Base-by-base conservation (phyloP, 2,797 vertebrate genomes). In the Tauraco hartlaubi region DNA sequence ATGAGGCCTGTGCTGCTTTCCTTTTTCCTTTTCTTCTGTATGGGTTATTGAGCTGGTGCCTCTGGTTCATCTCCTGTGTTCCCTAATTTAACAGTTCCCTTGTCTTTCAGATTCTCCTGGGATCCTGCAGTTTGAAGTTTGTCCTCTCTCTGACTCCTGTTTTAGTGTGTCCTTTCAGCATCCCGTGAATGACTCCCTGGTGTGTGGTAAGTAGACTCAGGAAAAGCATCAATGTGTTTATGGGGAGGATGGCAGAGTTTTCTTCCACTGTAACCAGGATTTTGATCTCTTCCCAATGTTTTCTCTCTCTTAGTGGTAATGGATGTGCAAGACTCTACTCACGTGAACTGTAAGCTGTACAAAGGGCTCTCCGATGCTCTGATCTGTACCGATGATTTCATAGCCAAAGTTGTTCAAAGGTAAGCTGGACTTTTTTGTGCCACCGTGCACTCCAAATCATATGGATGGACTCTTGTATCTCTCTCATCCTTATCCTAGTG, bases 401-500 rank as follows among this genome's bases (percentile, higher is more conserved):
- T 99, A 97, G 99, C 99, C 95, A 99, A 99, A 98, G 99, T 99
- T 85, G 99, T 99, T 93, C 99, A 99, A 91, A 99, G 99, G 99
- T 99, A 97, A 93, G 94, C 68, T 48, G 92, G 31, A 13, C 4
- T n/a, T 25, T 44, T 68, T 41, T 37, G 55, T 73, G 31, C n/a
- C 8, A 2, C 41, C 20, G 1, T 6, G 11, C 11, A 1, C 56
- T 75, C 72, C 55, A 18, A 9, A 0, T n/a, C 9, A 0, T 20
- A 9, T 3, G 61, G 59, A 9, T 43, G 79, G 46, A 15, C 44
- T 72, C 78, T 75, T 75, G 39, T 26, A 20, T 39, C 68, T 16
- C 0, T 12, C 66, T 58, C 2, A 0, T 46, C 9, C 28, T 85
- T 39, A 15, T 33, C 35, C 49, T 29, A 4, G 54, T 2, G 2